Base-by-base conservation (phyloP, 2,797 vertebrate genomes). In the Mormyrops attenuatus region DNA sequence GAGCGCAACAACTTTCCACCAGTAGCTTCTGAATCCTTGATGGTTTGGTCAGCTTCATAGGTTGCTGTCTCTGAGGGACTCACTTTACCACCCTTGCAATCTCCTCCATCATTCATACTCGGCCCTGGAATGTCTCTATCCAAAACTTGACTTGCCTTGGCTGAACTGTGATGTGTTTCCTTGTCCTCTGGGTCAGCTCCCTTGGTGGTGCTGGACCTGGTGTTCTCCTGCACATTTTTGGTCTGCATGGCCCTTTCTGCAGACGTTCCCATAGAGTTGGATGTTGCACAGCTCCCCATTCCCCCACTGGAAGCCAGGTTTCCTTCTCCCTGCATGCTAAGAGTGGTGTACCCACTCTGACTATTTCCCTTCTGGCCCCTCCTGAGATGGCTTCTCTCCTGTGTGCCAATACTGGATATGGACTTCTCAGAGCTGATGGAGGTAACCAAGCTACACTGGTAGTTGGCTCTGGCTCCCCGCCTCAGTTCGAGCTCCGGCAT, bases 381-480 rank as follows among this genome's bases (percentile, higher is more conserved):
- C 38, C 85, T 89, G 63, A 49, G 93, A 13, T 89, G 90, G n/a
- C 89, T 89, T 87, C 77, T 92, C 26, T 47, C 90, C 91, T 57
- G 91, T 22, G 89, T 63, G 34, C 9, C 87, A 7, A 91, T 20
- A 20, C 91, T 92, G 7, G 93, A 92, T 6, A 90, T 73, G 1
- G 95, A 95, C 88, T 60, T 93, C 90, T 95, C 95, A 0, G 96
- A 96, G 90, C 93, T 93, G 57, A 96, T 91, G 0, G 95, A 95
- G 91, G 93, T 95, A 85, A 94, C 94, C 0, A 95, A 96, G 90
- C 93, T 95, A 80, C 95, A 96, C 84, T 94, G 94, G 63, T 95
- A 95, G 8, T 95, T 94, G 87, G 95, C 93, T 89, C 92, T 87
- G 22, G 13, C 15, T 17, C 11, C 26, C 17, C 5, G 49, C 3